phyloP scores from a whole-genome alignment of 2,797 vertebrate species.

The Onychomys leucogaster region DNA sequence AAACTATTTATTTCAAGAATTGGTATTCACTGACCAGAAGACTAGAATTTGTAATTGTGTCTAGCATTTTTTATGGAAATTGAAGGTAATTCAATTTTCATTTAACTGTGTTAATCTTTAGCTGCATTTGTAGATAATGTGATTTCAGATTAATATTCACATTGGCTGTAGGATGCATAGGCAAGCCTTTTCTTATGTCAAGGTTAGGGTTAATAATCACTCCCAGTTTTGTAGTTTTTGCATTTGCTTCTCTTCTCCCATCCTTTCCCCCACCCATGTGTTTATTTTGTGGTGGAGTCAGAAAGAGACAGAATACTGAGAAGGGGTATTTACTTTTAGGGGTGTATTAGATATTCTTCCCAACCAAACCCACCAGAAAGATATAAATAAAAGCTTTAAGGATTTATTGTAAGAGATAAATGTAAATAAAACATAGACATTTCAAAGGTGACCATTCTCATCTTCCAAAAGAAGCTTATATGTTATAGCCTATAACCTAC shows the following conservation, averaged over 20 bases:
- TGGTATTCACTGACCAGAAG: constrained; percentile 43
- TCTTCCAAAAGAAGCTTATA: constrained; percentile 36
- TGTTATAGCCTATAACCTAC: not conserved
- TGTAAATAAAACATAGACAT: constrained; percentile 37
- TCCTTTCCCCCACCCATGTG: not conserved
- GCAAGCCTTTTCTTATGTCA: not conserved
- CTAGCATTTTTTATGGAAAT: constrained; percentile 8
- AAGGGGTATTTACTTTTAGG: constrained; percentile 42
- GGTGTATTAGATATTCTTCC: constrained; percentile 31
- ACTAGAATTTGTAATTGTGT: constrained; percentile 40
- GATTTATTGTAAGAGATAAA: constrained; percentile 53
- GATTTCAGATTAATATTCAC: constrained; percentile 48
- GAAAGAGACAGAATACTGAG: constrained; percentile 12
- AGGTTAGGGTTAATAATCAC: constrained; percentile 35
- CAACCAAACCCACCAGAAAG: constrained; percentile 21
- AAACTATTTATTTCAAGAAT: constrained; percentile 59
- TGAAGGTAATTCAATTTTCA: constrained; percentile 41
- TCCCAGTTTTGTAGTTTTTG: not conserved
- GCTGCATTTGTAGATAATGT: constrained; percentile 5
- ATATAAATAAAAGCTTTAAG: constrained; percentile 50
- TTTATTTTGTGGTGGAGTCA: constrained; percentile 28
- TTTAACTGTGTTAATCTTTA: constrained; percentile 58
- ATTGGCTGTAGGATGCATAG: not conserved
- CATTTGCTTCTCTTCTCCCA: constrained; percentile 41
- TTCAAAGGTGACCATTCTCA: constrained; percentile 47